These are phyloP conservation scores for Agrochola macilenta DNA, from an alignment of 2,888 invertebrate genomes.

Conservation along the genomic window DNA sequence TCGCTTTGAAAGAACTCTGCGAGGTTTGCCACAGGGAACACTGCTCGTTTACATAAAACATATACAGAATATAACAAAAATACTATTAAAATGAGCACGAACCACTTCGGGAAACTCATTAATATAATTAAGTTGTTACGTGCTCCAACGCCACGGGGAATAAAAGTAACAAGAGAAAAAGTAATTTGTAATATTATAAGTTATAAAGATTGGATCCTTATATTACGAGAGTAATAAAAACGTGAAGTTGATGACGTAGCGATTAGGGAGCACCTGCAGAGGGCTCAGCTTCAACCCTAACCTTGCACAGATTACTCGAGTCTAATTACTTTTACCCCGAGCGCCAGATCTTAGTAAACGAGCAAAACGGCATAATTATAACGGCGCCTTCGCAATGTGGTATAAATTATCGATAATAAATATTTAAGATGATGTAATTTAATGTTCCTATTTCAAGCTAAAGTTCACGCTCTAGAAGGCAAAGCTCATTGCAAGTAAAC, in stretches of 20 bases:
- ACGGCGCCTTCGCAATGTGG: slow-evolving; percentile 28
- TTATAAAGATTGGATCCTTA: slow-evolving; percentile 50
- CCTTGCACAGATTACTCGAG: slow-evolving; percentile 10
- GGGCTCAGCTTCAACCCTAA: slow-evolving; percentile 23
- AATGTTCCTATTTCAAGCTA: slow-evolving; percentile 41
- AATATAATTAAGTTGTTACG: slow-evolving; percentile 73
- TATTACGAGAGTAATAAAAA: slow-evolving; percentile 60
- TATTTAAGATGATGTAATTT: slow-evolving; percentile 44
- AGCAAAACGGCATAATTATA: slow-evolving; percentile 40
- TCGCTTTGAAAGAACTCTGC: slow-evolving; percentile 57
- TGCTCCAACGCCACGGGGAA: slow-evolving; percentile 61
- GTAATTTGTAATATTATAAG: slow-evolving; percentile 49
- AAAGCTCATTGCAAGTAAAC: slow-evolving; percentile 50
- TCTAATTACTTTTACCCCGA: slow-evolving; percentile 21
- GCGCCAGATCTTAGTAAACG: slow-evolving; percentile 14
- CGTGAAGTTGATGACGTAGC: slow-evolving; percentile 55
- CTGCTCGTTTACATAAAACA: slow-evolving; percentile 58
- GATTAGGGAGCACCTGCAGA: slow-evolving; percentile 38
- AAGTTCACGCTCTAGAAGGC: slow-evolving; percentile 52
- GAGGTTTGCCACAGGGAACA: slow-evolving; percentile 55
- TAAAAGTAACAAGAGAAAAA: slow-evolving; percentile 62
- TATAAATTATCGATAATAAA: slow-evolving; percentile 40
- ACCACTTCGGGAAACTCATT: slow-evolving; percentile 70
- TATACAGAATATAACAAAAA: slow-evolving; percentile 65
- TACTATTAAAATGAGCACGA: slow-evolving; percentile 67